phyloP scores from a whole-genome alignment of 2,113 vertebrate species.

The Lates calcarifer region DNA sequence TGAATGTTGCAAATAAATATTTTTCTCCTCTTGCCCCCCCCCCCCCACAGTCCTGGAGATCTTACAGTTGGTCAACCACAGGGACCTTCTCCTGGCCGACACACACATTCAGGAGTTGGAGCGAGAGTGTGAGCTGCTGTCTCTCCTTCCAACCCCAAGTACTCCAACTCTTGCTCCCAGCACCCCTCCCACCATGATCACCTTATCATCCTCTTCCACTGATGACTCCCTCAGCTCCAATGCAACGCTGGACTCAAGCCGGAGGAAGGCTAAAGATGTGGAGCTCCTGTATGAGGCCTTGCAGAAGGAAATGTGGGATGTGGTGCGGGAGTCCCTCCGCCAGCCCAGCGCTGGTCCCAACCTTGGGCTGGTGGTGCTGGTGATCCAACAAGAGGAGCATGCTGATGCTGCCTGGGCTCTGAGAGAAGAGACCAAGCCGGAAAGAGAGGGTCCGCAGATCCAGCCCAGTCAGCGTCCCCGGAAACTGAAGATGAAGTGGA shows the following conservation, averaged over 20 bases:
- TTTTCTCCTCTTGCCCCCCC: slow-evolving; percentile 6
- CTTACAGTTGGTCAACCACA: slow-evolving; percentile 89
- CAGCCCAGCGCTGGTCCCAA: slow-evolving; percentile 83
- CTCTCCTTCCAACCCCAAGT: slow-evolving; percentile 62
- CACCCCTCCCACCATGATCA: slow-evolving; percentile 31
- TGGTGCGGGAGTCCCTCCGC: slow-evolving; percentile 88
- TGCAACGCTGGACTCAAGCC: slow-evolving; percentile 72
- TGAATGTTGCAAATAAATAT: slow-evolving; percentile 4
- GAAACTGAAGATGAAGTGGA: slow-evolving; percentile 85
- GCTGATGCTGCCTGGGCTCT: slow-evolving; percentile 81
- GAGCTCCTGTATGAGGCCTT: slow-evolving; percentile 91
- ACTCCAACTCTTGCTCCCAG: slow-evolving; percentile 55
- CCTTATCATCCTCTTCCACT: slow-evolving; percentile 50
- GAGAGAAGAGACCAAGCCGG: slow-evolving; percentile 69
- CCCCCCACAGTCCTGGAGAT: slow-evolving; percentile 89
- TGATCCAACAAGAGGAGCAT: slow-evolving; percentile 91
- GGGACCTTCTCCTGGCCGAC: slow-evolving; percentile 89
- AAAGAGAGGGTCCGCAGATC: slow-evolving; percentile 34
- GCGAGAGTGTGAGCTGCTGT: slow-evolving; percentile 86
- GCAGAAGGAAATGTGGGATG: slow-evolving; percentile 90
- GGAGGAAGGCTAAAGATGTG: slow-evolving; percentile 90
- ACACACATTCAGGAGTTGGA: slow-evolving; percentile 92
- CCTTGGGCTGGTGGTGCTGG: slow-evolving; percentile 87
- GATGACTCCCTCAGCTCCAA: slow-evolving; percentile 74
- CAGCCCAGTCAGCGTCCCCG: slow-evolving; percentile 80